Evolutionary conservation across 2,888 invertebrate genomes (phyloP), one percentile per base, ranked within the genome.

Genomic region (Gari tellinella): DNA sequence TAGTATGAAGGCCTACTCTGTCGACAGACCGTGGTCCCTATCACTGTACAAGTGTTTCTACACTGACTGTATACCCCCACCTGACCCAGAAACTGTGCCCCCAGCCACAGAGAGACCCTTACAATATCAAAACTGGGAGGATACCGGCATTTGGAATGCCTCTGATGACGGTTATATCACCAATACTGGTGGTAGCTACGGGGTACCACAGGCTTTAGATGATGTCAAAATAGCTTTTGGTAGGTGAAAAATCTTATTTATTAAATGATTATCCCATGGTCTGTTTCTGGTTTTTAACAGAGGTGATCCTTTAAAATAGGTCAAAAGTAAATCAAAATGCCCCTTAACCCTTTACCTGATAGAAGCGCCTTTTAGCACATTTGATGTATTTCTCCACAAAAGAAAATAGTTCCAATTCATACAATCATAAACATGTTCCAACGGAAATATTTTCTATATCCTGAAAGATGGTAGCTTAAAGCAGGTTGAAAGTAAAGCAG

Each of bases 61-160:
- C 57, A 56, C 62, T 26, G 80, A 88, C 73, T 91, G 91, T 66
- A 75, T 84, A 7, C 81, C 86, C 14, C 90, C 90, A 5, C 82
- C 84, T 4, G 84, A 86, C 55, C 87, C 86, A 1, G 69, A 81
- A 56, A 81, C 82, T 0, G 37, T 82, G 1, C 80, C 83, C 8
- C 83, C 83, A 3, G 70, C 60, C 0, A 38, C 57, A 37, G 43
- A 17, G 10, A 41, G 80, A 26, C 76, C 80, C 4, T 25, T 52
- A 15, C 60, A 60, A 14, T 73, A 72, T 19, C 56, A 65, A 7
- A 57, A 63, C 17, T 82, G 80, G 80, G 23, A 67, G 31, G 65
- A 64, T 25, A 17, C 48, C 1, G 45, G 56, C 0, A 46, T 57
- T 1, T 79, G 74, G 74, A 79, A 74, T 45, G n/a, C 37, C 3